Conservation (phyloP, 2,888 invertebrate species). For the Brenthis hecate region DNA sequence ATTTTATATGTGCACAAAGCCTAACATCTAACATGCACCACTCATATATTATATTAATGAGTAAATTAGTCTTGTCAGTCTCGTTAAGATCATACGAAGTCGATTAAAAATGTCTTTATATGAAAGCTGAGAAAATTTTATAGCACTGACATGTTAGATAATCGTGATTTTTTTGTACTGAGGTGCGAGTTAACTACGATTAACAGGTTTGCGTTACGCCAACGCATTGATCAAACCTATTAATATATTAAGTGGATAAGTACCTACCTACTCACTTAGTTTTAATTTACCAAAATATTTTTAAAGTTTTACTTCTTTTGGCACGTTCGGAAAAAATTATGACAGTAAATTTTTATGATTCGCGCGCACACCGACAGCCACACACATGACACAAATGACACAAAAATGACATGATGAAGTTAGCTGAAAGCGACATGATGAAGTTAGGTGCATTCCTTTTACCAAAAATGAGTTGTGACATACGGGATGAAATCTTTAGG, state of each 20-base stretch:
- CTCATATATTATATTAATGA: conserved; percentile 62
- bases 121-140: conserved; percentile 31
- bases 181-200: conserved; percentile 1
- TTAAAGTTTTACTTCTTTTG: too few species aligned
- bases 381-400: too few species aligned
- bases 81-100: conserved; percentile 45
- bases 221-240: too few species aligned
- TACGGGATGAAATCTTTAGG: too few species aligned
- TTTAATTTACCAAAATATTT: neutral
- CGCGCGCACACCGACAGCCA: too few species aligned
- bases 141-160: conserved; percentile 18
- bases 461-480: too few species aligned
- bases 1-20: conserved; percentile 20
- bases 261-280: neutral
- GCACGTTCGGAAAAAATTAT: too few species aligned
- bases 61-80: conserved; percentile 56
- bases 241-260: too few species aligned
- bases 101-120: conserved; percentile 45
- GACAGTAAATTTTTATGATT: too few species aligned
- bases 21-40: conserved; percentile 43
- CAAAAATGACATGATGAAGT: too few species aligned
- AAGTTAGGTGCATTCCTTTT: too few species aligned
- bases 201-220: neutral
- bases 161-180: conserved; percentile 23
- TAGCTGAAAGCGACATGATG: too few species aligned